Base-by-base conservation (phyloP, 2,888 invertebrate species). In the Tineola bisselliella region DNA sequence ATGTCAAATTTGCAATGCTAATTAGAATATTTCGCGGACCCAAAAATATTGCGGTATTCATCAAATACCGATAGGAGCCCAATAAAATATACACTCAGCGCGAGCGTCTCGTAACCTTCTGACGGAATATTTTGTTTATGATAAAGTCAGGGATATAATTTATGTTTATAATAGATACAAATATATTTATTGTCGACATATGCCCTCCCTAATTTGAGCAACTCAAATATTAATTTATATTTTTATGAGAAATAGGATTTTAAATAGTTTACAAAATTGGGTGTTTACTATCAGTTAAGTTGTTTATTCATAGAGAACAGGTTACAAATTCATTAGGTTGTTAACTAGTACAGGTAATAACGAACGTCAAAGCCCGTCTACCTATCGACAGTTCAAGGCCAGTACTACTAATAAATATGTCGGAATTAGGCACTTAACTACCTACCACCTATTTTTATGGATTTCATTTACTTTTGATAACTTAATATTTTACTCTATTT, bases 1-100 rank as follows among this genome's bases (percentile, higher is more conserved):
- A 58, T 58, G 58, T 58, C 58, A 58, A 30, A 58, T 58, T 58
- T 58, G 58, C 58, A 58, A 33, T 58, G 58, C 58, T 58, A 58
- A 58, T 58, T 58, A 33, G 33, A 15, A 58, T 31, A 58, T 58
- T 33, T 25, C 58, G 33, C 58, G 58, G 19, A 11, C 12, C 58
- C 58, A 11, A 31, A 58, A 58, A 58, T 58, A 58, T 58, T 58
- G 58, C 6, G 33, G 33, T 33, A 33, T 58, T 33, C 33, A 58
- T 58, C 58, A 58, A 58, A 31, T 58, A 58, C 33, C 58, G 8
- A 58, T 30, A 19, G 13, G 25, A 19, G 4, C 54, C 12, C 13
- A 54, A 54, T 54, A 54, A 54, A 54, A 25, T 54, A 54, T 54
- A 25, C 54, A 25, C 19, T 25, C 19, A 18, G 8, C 25, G 11